phyloP scores from a whole-genome alignment of 2,888 invertebrate genomes.

The Maniola hyperantus region DNA sequence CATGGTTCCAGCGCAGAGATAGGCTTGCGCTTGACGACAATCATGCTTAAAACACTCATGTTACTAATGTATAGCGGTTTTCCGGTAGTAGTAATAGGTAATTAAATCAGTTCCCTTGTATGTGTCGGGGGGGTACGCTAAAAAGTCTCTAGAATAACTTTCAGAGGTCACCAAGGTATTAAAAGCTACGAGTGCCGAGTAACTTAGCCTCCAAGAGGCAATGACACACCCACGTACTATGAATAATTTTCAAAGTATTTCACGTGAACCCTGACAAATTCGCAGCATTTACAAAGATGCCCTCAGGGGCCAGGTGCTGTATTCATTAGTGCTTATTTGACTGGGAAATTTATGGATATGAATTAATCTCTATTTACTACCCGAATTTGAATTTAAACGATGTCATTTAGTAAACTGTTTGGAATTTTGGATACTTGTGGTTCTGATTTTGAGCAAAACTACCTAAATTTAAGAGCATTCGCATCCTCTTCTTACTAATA shows the following conservation, averaged over 20 bases:
- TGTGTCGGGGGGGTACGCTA: background rate
- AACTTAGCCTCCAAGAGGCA: background rate
- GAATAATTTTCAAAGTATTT: conserved; percentile 9
- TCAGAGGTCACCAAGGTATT: background rate
- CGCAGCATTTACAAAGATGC: conserved; percentile 2
- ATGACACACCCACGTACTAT: background rate
- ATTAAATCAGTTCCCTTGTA: too few relatives aligned
- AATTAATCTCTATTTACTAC: conserved; percentile 10
- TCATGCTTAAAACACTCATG: too few relatives aligned
- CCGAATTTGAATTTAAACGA: conserved; percentile 7
- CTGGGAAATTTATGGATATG: conserved; percentile 5
- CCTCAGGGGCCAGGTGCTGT: conserved; percentile 17
- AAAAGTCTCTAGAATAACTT: background rate
- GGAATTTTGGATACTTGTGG: background rate
- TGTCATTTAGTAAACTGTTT: background rate
- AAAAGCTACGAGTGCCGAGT: background rate
- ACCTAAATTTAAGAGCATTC: too few relatives aligned
- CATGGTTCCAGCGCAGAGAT: too few relatives aligned
- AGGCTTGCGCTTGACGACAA: too few relatives aligned
- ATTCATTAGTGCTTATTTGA: conserved; percentile 10
- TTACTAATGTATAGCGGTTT: too few relatives aligned
- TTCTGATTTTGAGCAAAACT: too few relatives aligned
- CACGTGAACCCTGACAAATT: conserved; percentile 4
- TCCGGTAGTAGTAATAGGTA: too few relatives aligned
- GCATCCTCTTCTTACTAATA: too few relatives aligned